Conservation (phyloP, 2,797 vertebrate genomes). For the Gallirallus australis region DNA sequence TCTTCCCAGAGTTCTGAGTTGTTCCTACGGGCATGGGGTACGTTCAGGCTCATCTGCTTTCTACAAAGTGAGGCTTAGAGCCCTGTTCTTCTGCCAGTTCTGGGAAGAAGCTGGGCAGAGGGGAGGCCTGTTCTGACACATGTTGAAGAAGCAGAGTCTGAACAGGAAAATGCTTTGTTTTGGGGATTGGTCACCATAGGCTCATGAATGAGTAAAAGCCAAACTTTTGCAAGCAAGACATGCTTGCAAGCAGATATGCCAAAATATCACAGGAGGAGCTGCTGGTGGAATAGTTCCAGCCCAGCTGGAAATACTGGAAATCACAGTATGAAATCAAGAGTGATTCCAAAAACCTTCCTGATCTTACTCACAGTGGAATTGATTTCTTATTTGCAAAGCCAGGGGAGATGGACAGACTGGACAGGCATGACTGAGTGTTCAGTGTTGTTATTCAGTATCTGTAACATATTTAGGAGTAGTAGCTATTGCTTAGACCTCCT, state of each 20-base stretch:
- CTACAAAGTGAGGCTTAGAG: background rate
- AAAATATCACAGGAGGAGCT: constrained; percentile 14
- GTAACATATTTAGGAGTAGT: background rate
- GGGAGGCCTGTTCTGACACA: background rate
- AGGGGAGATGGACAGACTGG: background rate
- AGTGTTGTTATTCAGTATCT: background rate
- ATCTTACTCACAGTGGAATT: background rate
- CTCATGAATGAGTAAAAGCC: background rate
- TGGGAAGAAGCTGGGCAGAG: constrained; percentile 9
- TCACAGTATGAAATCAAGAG: constrained; percentile 12
- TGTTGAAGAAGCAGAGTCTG: background rate
- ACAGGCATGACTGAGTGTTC: background rate
- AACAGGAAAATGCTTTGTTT: constrained; percentile 19
- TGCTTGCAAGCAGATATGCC: background rate
- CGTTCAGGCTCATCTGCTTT: background rate
- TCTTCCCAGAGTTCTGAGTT: background rate
- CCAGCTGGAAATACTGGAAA: constrained; percentile 33
- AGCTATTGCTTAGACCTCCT: background rate
- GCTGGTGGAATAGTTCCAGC: constrained; percentile 39
- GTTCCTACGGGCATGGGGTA: background rate
- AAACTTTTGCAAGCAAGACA: background rate
- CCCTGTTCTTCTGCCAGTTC: background rate
- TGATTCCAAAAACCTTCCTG: constrained; percentile 19
- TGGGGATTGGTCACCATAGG: background rate
- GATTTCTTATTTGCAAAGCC: background rate